Percentiles rank a stretch among this genome's conserved stretches.
phyloP scores from a whole-genome alignment of 1,140 invertebrate genomes.

The Brachionus plicatilis region DNA sequence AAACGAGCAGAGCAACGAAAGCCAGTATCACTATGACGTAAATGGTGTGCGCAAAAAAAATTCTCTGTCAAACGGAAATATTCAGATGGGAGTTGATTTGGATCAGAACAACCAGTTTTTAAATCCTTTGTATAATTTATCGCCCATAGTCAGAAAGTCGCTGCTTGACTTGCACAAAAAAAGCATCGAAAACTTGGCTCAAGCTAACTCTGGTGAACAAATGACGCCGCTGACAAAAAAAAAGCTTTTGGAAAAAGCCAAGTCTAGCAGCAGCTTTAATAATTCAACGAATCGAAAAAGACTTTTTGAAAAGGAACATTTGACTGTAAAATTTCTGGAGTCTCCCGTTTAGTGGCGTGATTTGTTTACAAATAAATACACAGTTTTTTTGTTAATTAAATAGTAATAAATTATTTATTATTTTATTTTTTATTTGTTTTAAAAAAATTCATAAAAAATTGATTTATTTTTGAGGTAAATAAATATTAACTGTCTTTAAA shows the following conservation, averaged over 20 bases:
- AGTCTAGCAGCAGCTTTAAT: not conserved
- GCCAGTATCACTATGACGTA: not conserved
- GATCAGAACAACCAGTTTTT: not conserved
- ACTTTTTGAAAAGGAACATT: not conserved
- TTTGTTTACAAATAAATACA: not conserved
- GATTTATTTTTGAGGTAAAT: too few relatives aligned
- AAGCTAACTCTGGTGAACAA: not conserved
- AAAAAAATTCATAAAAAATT: too few relatives aligned
- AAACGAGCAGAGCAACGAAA: not conserved
- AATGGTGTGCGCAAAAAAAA: not conserved
- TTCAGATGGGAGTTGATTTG: not conserved
- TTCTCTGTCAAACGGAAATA: not conserved
- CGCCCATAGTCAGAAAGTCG: not conserved
- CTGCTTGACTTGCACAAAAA: slow-evolving; percentile 17
- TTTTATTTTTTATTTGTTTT: too few relatives aligned
- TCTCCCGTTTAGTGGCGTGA: not conserved
- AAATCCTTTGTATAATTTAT: not conserved
- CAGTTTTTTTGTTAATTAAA: not conserved
- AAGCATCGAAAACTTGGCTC: slow-evolving; percentile 29
- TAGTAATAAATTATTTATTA: too few relatives aligned
- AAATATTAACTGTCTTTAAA: too few relatives aligned
- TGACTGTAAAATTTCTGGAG: slow-evolving; percentile 18
- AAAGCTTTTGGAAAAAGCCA: not conserved
- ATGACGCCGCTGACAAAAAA: not conserved
- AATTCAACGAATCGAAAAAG: not conserved